Evolutionary conservation across 2,888 invertebrate species (phyloP).

Genomic region (Drosophila peninsularis): DNA sequence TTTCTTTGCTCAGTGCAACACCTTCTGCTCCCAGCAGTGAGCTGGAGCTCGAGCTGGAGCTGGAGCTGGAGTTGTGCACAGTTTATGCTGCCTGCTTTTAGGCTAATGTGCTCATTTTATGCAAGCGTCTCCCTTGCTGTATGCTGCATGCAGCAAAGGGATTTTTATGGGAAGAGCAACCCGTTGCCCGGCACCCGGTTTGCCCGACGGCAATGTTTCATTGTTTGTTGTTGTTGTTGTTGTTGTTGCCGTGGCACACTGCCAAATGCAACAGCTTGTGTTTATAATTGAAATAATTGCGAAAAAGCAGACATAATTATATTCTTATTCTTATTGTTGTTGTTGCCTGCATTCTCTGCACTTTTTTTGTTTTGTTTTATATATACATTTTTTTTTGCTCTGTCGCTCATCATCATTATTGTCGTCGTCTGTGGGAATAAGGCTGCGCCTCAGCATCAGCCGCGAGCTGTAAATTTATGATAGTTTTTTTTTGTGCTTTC

Average conservation of each 20-base stretch:
- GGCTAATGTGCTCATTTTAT: constrained; percentile 72
- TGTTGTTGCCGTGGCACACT: constrained; percentile 42
- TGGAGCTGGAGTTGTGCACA: constrained; percentile 33
- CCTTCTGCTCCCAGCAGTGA: constrained; percentile 28
- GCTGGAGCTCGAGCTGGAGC: constrained; percentile 27
- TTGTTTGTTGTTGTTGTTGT: constrained; percentile 41
- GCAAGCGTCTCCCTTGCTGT: constrained; percentile 38
- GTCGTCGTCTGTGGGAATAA: constrained; percentile 32
- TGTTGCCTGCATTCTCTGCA: constrained; percentile 13
- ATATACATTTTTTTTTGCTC: constrained; percentile 16
- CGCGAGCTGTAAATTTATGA: constrained; percentile 32
- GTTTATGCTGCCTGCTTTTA: constrained; percentile 62
- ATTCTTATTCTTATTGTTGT: constrained; percentile 53
- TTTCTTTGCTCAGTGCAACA: constrained; percentile 48
- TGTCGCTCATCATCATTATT: constrained; percentile 50
- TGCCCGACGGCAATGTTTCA: constrained; percentile 49
- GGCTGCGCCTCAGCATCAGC: constrained; percentile 27
- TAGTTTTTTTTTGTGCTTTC: constrained; percentile 31
- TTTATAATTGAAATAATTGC: constrained; percentile 77
- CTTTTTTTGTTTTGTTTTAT: background rate
- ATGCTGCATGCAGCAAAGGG: constrained; percentile 24
- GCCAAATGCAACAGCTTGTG: constrained; percentile 73
- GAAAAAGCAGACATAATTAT: constrained; percentile 71
- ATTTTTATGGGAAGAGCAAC: constrained; percentile 53
- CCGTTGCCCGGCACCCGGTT: background rate